phyloP scores from a whole-genome alignment of 2,797 vertebrate genomes.

The Scolopax rusticola region DNA sequence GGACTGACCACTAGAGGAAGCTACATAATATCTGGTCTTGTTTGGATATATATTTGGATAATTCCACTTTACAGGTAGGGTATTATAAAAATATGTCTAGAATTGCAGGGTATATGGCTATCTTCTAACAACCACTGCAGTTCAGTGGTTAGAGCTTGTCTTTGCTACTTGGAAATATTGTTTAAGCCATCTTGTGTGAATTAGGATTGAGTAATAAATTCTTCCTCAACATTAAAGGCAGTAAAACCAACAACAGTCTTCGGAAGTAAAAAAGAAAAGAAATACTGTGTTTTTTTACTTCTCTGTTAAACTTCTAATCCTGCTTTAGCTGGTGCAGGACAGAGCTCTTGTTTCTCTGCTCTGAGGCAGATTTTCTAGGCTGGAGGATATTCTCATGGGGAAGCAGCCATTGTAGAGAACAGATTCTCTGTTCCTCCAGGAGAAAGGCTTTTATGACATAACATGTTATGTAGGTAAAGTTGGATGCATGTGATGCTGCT shows the following conservation, averaged over 20 bases:
- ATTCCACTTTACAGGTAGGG: background rate
- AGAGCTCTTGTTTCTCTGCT: background rate
- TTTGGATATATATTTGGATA: background rate
- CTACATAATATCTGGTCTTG: background rate
- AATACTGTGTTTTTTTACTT: background rate
- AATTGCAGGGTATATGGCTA: background rate
- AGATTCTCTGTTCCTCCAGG: background rate
- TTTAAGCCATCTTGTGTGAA: background rate
- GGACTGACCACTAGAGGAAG: constrained; percentile 35
- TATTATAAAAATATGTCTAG: background rate
- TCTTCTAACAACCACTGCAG: background rate
- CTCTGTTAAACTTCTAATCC: background rate
- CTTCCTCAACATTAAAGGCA: background rate
- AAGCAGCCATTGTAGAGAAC: background rate
- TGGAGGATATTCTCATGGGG: background rate
- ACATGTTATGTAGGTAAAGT: background rate
- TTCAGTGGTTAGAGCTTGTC: background rate
- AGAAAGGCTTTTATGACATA: background rate
- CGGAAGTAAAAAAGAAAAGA: background rate
- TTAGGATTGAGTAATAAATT: background rate
- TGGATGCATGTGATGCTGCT: background rate
- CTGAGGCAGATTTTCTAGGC: background rate
- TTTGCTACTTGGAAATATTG: background rate
- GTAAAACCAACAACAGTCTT: background rate
- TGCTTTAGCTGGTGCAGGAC: background rate